Evolutionary conservation across 2,888 invertebrate species (phyloP).

Genomic region (Argynnis bischoffii): DNA sequence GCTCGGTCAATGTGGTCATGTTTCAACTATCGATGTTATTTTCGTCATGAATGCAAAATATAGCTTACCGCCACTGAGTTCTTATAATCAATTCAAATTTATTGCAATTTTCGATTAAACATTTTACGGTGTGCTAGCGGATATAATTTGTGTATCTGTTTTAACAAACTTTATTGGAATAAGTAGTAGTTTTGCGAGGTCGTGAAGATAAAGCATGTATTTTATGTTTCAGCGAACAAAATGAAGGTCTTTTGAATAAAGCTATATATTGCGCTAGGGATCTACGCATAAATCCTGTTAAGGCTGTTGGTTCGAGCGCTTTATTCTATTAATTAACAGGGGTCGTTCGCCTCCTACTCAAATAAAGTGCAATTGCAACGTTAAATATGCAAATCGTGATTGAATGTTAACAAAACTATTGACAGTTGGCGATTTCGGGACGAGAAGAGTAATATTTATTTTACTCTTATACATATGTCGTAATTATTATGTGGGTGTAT

Average conservation of each 20-base stretch:
- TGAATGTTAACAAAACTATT: slow-evolving; percentile 18
- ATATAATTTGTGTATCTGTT: not conserved
- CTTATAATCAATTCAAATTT: slow-evolving; percentile 23
- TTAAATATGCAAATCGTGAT: slow-evolving; percentile 18
- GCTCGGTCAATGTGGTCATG: not conserved
- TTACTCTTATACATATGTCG: not conserved
- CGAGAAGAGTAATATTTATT: not conserved
- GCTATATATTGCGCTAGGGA: not conserved
- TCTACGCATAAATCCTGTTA: slow-evolving; percentile 14
- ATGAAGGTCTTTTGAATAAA: slow-evolving; percentile 13
- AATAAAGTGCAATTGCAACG: slow-evolving; percentile 19
- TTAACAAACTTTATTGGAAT: not conserved
- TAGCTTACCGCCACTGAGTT: slow-evolving; percentile 12
- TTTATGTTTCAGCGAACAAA: slow-evolving; percentile 2
- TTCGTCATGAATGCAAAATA: slow-evolving; percentile 23
- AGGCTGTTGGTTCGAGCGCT: slow-evolving; percentile 7
- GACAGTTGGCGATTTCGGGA: slow-evolving; percentile 8
- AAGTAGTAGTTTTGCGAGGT: slow-evolving; percentile 6
- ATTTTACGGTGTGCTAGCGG: not conserved
- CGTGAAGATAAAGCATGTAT: slow-evolving; percentile 5
- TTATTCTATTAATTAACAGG: slow-evolving; percentile 22
- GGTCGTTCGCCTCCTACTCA: slow-evolving; percentile 19
- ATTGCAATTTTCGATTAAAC: slow-evolving; percentile 16
- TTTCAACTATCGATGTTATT: slow-evolving; percentile 15
- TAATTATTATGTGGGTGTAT: not conserved